Base-by-base conservation (phyloP, 1,140 invertebrate genomes). In the Caerostris darwini region DNA sequence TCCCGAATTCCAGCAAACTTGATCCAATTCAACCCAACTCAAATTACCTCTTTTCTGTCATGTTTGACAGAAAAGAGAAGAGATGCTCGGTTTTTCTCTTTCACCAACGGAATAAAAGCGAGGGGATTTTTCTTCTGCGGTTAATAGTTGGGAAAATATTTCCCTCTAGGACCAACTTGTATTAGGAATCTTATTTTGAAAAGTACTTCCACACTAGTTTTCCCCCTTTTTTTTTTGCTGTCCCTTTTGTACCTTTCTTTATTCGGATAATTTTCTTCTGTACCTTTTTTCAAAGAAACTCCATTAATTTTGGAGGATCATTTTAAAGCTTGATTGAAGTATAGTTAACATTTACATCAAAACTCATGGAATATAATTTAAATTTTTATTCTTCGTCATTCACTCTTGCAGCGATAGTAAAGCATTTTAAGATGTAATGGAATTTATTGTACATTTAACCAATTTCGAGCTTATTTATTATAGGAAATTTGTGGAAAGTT, bases 91-190 rank as follows among this genome's bases (percentile, higher is more conserved):
- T 89, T 89, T 71, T 69, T 69, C 87, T 88, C 54, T 89, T 71
- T 89, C 64, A 14, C 12, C 34, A 61, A 34, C n/a, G 14, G 58
- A 34, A 89, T 89, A 53, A 89, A 89, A 89, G 87, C 58, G 5
- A 53, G 71, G 71, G 71, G 69, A 89, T 87, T 89, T 89, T 89
- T 59, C 19, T 50, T 67, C 54, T 64, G 61, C 17, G 87, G 87
- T 89, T 89, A 89, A 89, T 89, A 89, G 87, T 19, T 69, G 64
- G 34, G 61, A 89, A 89, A 87, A 89, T 89, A 89, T 71, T 89
- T 89, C 64, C 61, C 50, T 89, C 34, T n/a, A 17, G 59, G 14
- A 50, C 59, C 12, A 64, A 87, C 58, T 87, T 64, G 34, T 56
- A 57, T 67, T 67, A 89, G 87, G 87, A 89, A 69, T 89, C 59